Base-by-base conservation (phyloP, 2,888 invertebrate species). In the Cybosia mesomella region DNA sequence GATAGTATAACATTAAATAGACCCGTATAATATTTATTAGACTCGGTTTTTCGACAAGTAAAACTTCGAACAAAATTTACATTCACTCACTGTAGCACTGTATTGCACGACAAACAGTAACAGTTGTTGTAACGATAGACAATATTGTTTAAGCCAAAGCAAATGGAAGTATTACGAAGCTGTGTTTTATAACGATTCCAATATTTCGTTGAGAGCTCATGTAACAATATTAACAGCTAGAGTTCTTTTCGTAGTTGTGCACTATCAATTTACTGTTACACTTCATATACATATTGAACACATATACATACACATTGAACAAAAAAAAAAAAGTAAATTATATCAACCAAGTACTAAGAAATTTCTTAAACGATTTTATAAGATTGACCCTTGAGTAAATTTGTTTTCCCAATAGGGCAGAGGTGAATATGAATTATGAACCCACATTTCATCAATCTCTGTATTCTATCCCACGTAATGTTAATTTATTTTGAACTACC, bases 131-230 rank as follows among this genome's bases (percentile, higher is more conserved):
- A 86, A 88, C 86, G 65, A 66, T 77, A 75, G 75, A 81, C 75
- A 77, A 80, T 81, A 90, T 81, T 82, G 80, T 82, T 84, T 83
- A 88, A 88, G 92, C 92, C 92, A 93, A 93, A 93, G 87, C 83
- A 82, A 88, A 89, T 85, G 85, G 89, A 86, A 92, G 92, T 93
- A 92, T 92, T 91, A 91, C 81, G 80, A 82, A 79, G 84, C 86
- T 89, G 87, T 90, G 86, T 87, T 77, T 70, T 72, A 73, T 73
- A 72, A 76, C 75, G 75, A 86, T 88, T 87, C 82, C 83, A 84
- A 81, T 80, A 66, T 70, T 62, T 49, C 66, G 68, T 64, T 5
- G 69, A 67, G 78, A 80, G 72, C 66, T 32, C 43, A 69, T 60
- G 24, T 54, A 60, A 69, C 67, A 58, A 70, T 77, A 71, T 70